Base-by-base conservation (phyloP, 23 tunicate genomes). In the Halocynthia roretzi region DNA sequence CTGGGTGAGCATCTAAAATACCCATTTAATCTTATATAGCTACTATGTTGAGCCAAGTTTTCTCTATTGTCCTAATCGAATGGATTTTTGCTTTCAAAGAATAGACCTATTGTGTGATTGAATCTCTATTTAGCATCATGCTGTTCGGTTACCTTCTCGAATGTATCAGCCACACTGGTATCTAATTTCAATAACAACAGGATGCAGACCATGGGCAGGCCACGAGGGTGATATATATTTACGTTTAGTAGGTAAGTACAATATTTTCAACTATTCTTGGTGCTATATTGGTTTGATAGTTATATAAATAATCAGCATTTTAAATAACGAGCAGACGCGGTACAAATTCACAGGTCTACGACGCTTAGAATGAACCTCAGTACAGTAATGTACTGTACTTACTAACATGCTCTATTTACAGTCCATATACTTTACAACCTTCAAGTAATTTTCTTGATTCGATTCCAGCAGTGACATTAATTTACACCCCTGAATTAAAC, bases 191-290 rank as follows among this genome's bases (percentile, higher is more conserved):
- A 44, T 90, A 14, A 84, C 90, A 12, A 71, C 87, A 55, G 97
- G 89, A 5, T 90, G 97, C 68, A 78, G 88, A 17, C 97, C 97
- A 11, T 90, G 90, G 90, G 97, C 90, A 10, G 97, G 97, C 21
- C 84, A 85, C 53, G 97, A 90, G 64, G 97, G 97, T 6, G 90
- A 90, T 60, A 76, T 90, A 8, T 84, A 64, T 72, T 50, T 90
- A 12, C 81, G 68, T n/a, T 60, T 90, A 20, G 66, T 76, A 5
- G 97, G 96, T 89, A 80, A 84, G 77, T 52, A 9, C 19, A 52
- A n/a, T 74, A 11, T 15, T 31, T 31, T 31, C 4, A 31, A 31
- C 44, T 31, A 4, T 31, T 31, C 2, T 52, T 70, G 53, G 21
- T 10, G 53, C 53, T 8, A 31, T 31, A 2, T 21, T 67, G 49